These are phyloP conservation scores for Siniperca chuatsi DNA, from an alignment of 2,113 vertebrate genomes.

Conservation along the genomic window DNA sequence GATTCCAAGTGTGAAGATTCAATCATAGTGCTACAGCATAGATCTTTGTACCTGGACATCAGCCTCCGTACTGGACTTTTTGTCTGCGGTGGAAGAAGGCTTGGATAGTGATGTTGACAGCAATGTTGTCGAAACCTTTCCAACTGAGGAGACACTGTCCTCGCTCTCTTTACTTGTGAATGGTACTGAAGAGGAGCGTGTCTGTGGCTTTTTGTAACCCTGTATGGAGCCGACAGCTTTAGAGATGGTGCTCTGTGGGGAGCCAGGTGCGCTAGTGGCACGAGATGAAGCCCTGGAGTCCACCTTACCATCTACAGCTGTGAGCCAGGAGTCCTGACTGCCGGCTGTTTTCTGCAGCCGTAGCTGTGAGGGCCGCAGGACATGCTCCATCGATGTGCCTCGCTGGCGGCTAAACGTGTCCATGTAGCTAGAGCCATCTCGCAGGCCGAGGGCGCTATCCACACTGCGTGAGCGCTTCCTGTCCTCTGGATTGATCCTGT, in stretches of 20 bases:
- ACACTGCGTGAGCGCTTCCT: constrained; percentile 92
- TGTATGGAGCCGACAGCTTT: constrained; percentile 62
- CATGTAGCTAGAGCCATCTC: constrained; percentile 77
- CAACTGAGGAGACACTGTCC: constrained; percentile 43
- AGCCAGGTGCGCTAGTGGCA: constrained; percentile 74
- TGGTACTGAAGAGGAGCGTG: constrained; percentile 74
- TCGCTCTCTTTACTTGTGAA: constrained; percentile 61
- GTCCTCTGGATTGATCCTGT: constrained; percentile 91
- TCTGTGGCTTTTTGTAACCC: constrained; percentile 67
- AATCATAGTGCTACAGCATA: neutral
- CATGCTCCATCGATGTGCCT: constrained; percentile 89
- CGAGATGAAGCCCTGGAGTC: constrained; percentile 55
- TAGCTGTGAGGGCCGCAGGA: constrained; percentile 89
- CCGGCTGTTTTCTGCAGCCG: constrained; percentile 80
- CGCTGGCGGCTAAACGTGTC: constrained; percentile 81
- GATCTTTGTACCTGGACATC: constrained; percentile 78
- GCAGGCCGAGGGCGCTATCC: constrained; percentile 88
- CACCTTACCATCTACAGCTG: constrained; percentile 61
- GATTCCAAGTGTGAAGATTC: neutral
- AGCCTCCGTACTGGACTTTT: constrained; percentile 61
- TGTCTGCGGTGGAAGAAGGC: constrained; percentile 33
- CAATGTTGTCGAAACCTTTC: constrained; percentile 58
- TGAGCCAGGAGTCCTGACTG: constrained; percentile 71
- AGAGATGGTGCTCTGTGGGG: constrained; percentile 76
- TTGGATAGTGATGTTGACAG: constrained; percentile 64